Evolutionary conservation across 2,113 vertebrate species (phyloP).

Genomic region (Gadus chalcogrammus): DNA sequence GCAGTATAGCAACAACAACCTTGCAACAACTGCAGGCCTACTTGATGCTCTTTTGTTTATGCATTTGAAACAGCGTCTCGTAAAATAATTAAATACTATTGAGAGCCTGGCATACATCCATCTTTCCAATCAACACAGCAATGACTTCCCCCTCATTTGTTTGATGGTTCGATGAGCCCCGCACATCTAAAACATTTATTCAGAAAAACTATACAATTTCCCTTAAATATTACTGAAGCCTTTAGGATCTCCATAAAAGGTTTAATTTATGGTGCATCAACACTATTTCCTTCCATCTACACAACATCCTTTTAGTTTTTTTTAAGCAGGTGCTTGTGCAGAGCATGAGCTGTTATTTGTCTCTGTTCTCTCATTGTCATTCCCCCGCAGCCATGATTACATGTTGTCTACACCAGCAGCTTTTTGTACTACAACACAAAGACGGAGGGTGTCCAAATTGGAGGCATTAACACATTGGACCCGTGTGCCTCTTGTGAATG

Average conservation of each 20-base stretch:
- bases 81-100: too few relatives aligned
- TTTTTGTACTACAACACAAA: not conserved
- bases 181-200: not conserved
- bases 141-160: not conserved
- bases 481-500: not conserved
- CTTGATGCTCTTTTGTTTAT: too few relatives aligned
- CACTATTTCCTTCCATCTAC: not conserved
- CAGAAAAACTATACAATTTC: not conserved
- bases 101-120: not conserved
- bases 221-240: not conserved
- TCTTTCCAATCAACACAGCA: too few relatives aligned
- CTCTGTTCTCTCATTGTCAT: not conserved
- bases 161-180: not conserved
- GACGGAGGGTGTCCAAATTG: not conserved
- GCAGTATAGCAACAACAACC: too few relatives aligned
- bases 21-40: too few relatives aligned
- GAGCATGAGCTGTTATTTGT: not conserved
- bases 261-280: not conserved
- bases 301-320: not conserved
- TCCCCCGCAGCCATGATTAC: not conserved
- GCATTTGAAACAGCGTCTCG: too few relatives aligned
- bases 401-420: not conserved
- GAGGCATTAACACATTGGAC: not conserved
- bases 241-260: not conserved
- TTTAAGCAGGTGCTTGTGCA: not conserved